A percentile compares a stretch with the other conserved stretches of the same genome.
Evolutionary conservation across 2,797 vertebrate genomes (phyloP).

Genomic region (Huso huso): DNA sequence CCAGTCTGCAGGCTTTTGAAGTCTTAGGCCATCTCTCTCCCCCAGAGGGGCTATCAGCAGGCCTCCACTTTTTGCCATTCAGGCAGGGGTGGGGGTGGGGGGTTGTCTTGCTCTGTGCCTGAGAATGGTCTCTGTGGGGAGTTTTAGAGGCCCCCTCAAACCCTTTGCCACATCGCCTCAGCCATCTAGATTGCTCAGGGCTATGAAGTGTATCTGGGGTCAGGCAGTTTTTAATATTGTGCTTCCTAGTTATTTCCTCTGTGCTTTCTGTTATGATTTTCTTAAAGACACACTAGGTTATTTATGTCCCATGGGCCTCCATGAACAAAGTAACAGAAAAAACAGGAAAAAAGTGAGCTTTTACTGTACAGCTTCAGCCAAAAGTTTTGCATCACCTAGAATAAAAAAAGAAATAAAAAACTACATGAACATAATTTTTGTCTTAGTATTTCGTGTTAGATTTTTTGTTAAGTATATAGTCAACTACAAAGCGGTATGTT

Average conservation of each 20-base stretch:
- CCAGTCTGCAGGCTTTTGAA: constrained; percentile 71
- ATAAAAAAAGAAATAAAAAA: no score
- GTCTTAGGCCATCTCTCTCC: constrained; percentile 63
- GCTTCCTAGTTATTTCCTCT: constrained; percentile 52
- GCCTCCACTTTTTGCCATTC: constrained; percentile 55
- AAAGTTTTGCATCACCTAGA: no score
- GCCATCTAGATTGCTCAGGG: constrained; percentile 52
- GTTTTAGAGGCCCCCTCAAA: constrained; percentile 48
- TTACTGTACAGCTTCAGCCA: no score
- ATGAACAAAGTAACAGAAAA: constrained; percentile 40
- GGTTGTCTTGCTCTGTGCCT: constrained; percentile 50
- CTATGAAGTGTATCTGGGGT: constrained; percentile 40
- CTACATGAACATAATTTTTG: no score
- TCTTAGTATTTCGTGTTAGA: no score
- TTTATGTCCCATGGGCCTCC: constrained; percentile 27
- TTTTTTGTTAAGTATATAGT: no score
- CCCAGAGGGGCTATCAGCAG: constrained; percentile 65
- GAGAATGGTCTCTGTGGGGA: constrained; percentile 42
- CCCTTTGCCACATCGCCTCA: constrained; percentile 56
- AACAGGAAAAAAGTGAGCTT: constrained; percentile 13
- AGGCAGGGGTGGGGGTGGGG: constrained; percentile 15
- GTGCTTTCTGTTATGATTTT: constrained; percentile 39
- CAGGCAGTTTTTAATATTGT: constrained; percentile 49
- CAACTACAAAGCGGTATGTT: no score
- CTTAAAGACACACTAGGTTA: constrained; percentile 44